Percentiles rank a stretch among this genome's conserved stretches.
These are phyloP conservation scores for Limosa lapponica DNA, from an alignment of 2,797 vertebrate species.

Conservation along the genomic window DNA sequence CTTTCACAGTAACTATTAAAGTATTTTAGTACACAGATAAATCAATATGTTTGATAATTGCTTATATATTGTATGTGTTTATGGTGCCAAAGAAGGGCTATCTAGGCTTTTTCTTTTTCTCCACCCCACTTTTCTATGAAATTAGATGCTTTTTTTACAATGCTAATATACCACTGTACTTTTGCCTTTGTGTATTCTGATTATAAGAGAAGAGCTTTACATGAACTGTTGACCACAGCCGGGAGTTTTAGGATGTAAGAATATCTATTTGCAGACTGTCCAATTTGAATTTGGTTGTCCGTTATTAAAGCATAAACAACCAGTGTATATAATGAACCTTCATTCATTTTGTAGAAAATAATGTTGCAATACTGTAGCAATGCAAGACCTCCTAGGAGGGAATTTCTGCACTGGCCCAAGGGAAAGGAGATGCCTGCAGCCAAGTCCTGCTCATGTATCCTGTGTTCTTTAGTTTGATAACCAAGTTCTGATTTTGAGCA, in stretches of 20 bases:
- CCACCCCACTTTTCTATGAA: neutral
- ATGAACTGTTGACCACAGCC: neutral
- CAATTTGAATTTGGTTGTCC: neutral
- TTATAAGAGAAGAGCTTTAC: neutral
- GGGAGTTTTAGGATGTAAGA: neutral
- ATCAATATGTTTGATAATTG: neutral
- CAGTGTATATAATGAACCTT: neutral
- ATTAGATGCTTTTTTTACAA: neutral
- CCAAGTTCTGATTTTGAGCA: neutral
- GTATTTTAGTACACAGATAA: neutral
- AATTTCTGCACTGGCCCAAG: neutral
- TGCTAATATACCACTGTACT: neutral
- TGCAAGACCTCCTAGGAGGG: neutral
- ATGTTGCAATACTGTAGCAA: neutral
- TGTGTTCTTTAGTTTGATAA: neutral
- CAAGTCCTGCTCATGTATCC: fast-evolving
- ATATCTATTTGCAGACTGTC: neutral
- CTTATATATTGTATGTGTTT: neutral
- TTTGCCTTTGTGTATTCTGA: neutral
- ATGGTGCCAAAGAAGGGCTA: neutral
- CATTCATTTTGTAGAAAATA: neutral
- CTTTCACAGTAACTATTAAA: neutral
- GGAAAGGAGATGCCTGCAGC: neutral
- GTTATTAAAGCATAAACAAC: neutral
- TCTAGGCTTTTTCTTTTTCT: neutral